Evolutionary conservation across 1,140 invertebrate genomes (phyloP), one percentile per base, ranked within the genome.

Genomic region (Drosophila littoralis): DNA sequence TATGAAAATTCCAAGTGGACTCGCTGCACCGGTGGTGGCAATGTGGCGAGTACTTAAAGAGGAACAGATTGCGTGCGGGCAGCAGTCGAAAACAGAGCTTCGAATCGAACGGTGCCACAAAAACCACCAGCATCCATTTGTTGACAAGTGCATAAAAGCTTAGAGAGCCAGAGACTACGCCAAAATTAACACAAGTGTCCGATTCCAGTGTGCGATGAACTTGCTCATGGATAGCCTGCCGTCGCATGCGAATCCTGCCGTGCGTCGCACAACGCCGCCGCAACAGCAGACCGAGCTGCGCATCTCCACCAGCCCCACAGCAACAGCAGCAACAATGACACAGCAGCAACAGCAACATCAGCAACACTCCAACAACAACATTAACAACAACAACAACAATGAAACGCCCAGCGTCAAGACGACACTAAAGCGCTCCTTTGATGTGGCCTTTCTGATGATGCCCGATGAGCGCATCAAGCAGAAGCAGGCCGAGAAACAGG

Each of bases 401-500:
- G 79, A 91, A 17, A 48, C 50, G 33, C 43, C 67, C 17, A 76
- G 74, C 48, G 81, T 76, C 0, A 90, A 90, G 61, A 85, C 85
- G 28, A 91, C 93, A 6, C 92, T 94, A 17, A 97, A 97, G 79
- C 93, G 97, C 12, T 96, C 96, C 9, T 97, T 97, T 79, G 97
- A 98, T 86, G 97, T 98, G 0, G 97, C 97, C 1, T 97, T 97
- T 73, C 92, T 98, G 5, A 97, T 97, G 93, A 96, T 96, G 80
- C 96, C 96, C 2, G 96, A 97, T 76, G 96, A 97, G 58, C 96
- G 96, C 81, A 89, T 95, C 45, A 94, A 95, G 40, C 94, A 95
- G 52, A 95, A 95, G 77, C 94, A 95, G 78, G 94, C 93, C 12
- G 94, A 95, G 67, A 94, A 95, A 68, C 93, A 95, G 59, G 90